Conservation (phyloP, 2,113 vertebrate genomes). For the Hylia prasina region DNA sequence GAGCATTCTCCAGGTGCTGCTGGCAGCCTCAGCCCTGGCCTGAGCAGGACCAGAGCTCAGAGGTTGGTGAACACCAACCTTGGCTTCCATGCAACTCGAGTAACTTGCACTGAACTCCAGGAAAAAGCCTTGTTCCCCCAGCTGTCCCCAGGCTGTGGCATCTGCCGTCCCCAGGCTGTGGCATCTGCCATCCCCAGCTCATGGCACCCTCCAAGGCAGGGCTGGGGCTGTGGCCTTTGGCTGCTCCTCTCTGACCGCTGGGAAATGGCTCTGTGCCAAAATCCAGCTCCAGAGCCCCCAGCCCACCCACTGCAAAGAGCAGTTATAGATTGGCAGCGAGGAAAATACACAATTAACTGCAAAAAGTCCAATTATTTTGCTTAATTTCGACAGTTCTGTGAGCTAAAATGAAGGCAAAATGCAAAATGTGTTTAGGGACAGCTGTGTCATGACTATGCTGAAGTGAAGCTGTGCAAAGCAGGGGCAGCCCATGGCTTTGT, state of each 20-base stretch:
- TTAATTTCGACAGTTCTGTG: neutral
- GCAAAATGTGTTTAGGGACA: neutral
- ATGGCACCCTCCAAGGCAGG: rapidly evolving
- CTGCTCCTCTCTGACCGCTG: neutral
- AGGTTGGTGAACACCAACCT: rapidly evolving
- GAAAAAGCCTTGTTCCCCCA: neutral
- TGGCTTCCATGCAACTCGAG: rapidly evolving
- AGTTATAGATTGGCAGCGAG: rapidly evolving
- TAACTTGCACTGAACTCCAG: neutral
- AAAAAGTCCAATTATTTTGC: neutral
- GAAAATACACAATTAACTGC: neutral
- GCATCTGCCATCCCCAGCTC: neutral
- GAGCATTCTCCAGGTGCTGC: neutral
- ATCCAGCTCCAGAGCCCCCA: neutral
- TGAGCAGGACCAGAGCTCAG: neutral
- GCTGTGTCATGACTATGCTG: rapidly evolving
- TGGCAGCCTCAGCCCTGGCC: neutral
- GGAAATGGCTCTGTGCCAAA: neutral
- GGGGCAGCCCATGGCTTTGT: rapidly evolving
- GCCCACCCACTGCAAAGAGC: neutral
- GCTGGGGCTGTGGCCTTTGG: neutral
- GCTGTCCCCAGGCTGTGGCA: neutral
- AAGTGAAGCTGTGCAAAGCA: neutral
- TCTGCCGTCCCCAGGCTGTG: neutral
- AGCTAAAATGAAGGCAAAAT: neutral